Base-by-base conservation (phyloP, 2,888 invertebrate species). In the Malthinus seriepunctatus region DNA sequence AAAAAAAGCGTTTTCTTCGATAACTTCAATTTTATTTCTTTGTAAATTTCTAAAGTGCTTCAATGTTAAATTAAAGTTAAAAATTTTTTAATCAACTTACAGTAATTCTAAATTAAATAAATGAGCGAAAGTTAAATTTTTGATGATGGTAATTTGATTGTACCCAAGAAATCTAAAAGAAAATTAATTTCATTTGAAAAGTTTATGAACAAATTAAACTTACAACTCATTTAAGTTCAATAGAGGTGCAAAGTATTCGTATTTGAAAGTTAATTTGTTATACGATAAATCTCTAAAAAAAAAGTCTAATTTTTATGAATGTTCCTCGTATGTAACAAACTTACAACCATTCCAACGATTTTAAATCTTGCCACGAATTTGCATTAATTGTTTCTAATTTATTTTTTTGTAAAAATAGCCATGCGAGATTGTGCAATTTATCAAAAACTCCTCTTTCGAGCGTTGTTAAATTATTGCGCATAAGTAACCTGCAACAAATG, bases 401-500 rank as follows among this genome's bases (percentile, higher is more conserved):
- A 70, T 85, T 86, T 44, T 79, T 74, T 34, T 80, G 74, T 31
- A 82, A 65, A 63, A 79, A 76, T 12, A 86, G 69, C 75, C 80
- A 82, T 46, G 77, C 71, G 31, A 86, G 69, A 1, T 76, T 73
- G 0, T 57, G 52, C 35, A 85, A 70, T 23, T 80, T 81, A 33
- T 65, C 63, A 35, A 85, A 79, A 12, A 80, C 73, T 14, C 78
- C 79, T 6, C 65, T 56, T 3, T 74, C 69, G 56, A 84, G 66
- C 62, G 71, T 67, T 35, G 67, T 71, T 38, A 81, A 69, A n/a
- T 65, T 63, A 66, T 80, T 81, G 11, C 71, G 57, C 11, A 71
- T 66, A n/a, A 81, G 58, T 51, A 71, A 63, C 63, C 79, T 80
- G 59, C 14, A 67, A 23, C 23, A 23, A 23, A 5, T 23, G 2